phyloP scores from a whole-genome alignment of 2,797 vertebrate genomes.

The Dermochelys coriacea region DNA sequence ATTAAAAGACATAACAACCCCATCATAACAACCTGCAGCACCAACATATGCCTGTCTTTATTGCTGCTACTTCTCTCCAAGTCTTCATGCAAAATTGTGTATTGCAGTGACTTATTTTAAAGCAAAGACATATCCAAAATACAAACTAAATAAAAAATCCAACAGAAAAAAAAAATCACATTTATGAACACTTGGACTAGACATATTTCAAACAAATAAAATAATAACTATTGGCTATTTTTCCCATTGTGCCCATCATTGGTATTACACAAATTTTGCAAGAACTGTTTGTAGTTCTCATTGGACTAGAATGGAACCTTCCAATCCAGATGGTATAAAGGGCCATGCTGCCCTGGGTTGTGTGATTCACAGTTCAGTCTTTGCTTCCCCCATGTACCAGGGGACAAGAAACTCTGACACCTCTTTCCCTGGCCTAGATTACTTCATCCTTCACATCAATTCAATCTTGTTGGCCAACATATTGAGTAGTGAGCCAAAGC shows the following conservation, averaged over 20 bases:
- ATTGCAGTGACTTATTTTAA: background rate
- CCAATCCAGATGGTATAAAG: accelerated
- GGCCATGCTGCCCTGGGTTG: accelerated
- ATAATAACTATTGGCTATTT: background rate
- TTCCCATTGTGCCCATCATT: background rate
- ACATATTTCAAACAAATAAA: background rate
- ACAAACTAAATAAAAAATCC: background rate
- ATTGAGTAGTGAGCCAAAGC: background rate
- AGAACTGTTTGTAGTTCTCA: accelerated
- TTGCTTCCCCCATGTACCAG: background rate
- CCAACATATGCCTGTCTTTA: accelerated
- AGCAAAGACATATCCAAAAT: background rate
- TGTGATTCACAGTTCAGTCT: background rate
- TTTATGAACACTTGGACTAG: background rate
- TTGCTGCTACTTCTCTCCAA: accelerated
- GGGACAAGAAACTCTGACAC: background rate
- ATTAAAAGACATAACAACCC: background rate
- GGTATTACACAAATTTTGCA: background rate
- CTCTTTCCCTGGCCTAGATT: background rate
- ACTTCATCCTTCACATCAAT: background rate
- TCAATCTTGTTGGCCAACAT: background rate
- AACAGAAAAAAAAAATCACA: background rate
- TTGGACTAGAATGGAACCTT: background rate
- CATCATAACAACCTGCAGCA: background rate
- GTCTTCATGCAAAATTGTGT: background rate